These are phyloP conservation scores for Leptinotarsa lineolata DNA, from an alignment of 1,140 invertebrate genomes.

Conservation along the genomic window DNA sequence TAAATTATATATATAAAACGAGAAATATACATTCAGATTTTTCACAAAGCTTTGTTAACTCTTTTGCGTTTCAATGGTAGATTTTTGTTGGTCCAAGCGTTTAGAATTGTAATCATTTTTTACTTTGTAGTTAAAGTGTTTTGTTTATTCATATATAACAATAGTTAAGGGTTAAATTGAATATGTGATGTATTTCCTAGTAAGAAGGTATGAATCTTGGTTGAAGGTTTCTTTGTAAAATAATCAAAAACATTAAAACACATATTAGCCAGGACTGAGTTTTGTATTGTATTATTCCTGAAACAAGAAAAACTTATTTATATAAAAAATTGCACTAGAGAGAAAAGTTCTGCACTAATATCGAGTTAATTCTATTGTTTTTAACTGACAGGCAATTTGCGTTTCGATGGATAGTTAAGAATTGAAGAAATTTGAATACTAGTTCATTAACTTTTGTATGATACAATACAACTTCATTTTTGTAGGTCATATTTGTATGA, in stretches of 20 bases:
- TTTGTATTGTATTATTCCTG: slow-evolving; percentile 19
- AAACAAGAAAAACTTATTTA: neutral
- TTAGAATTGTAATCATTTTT: neutral
- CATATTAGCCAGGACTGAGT: slow-evolving; percentile 21
- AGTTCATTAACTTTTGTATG: slow-evolving; percentile 21
- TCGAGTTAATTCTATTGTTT: neutral
- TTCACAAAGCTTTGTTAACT: too few relatives aligned
- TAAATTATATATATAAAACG: too few relatives aligned
- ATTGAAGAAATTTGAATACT: slow-evolving; percentile 13
- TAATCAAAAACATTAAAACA: slow-evolving; percentile 7
- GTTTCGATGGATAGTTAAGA: neutral
- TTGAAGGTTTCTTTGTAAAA: slow-evolving; percentile 14
- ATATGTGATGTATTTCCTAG: slow-evolving; percentile 15
- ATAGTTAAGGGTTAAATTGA: neutral
- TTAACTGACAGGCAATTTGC: neutral
- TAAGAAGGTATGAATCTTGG: slow-evolving; percentile 5
- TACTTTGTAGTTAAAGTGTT: neutral
- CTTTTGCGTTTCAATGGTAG: too few relatives aligned
- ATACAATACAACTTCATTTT: slow-evolving; percentile 24
- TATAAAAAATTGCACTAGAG: slow-evolving; percentile 7
- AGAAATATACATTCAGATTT: too few relatives aligned
- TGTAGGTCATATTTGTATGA: slow-evolving; percentile 36
- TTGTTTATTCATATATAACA: neutral
- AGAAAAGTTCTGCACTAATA: slow-evolving; percentile 1
- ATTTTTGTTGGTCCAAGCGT: neutral